Evolutionary conservation across 2,113 vertebrate species (phyloP).

Genomic region (Furnarius figulus): DNA sequence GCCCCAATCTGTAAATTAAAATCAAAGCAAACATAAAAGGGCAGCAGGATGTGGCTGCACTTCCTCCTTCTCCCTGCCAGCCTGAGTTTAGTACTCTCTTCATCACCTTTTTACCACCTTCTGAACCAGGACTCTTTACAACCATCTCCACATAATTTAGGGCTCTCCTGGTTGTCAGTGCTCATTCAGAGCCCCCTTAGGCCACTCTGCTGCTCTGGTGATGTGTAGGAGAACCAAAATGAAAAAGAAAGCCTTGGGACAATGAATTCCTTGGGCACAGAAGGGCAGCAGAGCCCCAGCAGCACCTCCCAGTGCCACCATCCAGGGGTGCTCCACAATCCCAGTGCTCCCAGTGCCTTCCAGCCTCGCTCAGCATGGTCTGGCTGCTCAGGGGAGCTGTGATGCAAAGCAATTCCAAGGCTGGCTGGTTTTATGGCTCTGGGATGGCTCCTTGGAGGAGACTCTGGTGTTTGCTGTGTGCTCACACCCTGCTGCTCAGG

Average conservation of each 20-base stretch:
- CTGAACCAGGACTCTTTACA: not conserved
- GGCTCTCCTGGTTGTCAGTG: not conserved
- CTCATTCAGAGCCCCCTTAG: not conserved
- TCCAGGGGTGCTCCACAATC: not conserved
- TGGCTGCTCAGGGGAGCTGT: not conserved
- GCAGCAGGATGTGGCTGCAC: not conserved
- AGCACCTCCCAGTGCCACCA: not conserved
- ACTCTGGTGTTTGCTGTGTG: not conserved
- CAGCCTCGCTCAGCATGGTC: not conserved
- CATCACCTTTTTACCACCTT: not conserved
- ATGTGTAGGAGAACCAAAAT: not conserved
- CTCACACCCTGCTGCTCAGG: fast-evolving
- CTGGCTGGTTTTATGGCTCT: not conserved
- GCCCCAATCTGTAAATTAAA: not conserved
- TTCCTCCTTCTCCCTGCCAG: not conserved
- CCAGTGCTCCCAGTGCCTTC: not conserved
- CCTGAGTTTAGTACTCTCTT: not conserved
- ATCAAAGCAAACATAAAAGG: not conserved
- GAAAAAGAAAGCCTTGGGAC: not conserved
- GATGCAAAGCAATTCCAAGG: not conserved
- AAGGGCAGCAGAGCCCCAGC: too few relatives aligned
- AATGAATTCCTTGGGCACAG: not conserved
- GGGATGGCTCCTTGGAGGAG: not conserved
- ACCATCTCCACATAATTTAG: fast-evolving
- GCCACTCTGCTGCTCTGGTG: not conserved